phyloP scores from a whole-genome alignment of 2,113 vertebrate species.

The Vombatus ursinus region DNA sequence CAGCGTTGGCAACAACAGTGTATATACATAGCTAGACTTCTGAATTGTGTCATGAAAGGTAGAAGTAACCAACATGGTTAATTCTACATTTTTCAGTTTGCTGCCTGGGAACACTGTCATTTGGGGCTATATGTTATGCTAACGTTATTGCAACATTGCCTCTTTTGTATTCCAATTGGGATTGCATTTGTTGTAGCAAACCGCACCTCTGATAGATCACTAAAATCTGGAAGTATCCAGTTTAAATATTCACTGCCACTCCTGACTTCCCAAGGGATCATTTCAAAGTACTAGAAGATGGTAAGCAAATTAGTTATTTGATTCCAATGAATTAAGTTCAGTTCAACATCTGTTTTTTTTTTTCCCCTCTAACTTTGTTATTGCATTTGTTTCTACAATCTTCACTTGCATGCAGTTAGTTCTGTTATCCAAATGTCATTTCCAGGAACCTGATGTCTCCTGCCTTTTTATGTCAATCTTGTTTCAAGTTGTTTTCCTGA shows the following conservation, averaged over 20 bases:
- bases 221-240: slow-evolving; percentile 29
- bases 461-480: slow-evolving; percentile 35
- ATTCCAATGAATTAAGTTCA: slow-evolving; percentile 57
- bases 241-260: slow-evolving; percentile 49
- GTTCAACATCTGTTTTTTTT: slow-evolving; percentile 60
- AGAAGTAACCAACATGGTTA: not conserved
- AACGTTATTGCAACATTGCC: slow-evolving; percentile 44
- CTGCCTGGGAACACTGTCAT: slow-evolving; percentile 5
- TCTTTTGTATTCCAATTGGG: slow-evolving; percentile 58
- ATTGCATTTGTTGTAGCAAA: slow-evolving; percentile 44
- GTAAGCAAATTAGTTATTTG: slow-evolving; percentile 63
- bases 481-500: slow-evolving; percentile 49
- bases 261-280: slow-evolving; percentile 48
- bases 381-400: slow-evolving; percentile 38
- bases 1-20: not conserved
- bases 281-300: slow-evolving; percentile 51
- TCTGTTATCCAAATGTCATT: slow-evolving; percentile 32
- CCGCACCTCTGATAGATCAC: slow-evolving; percentile 9
- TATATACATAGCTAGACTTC: not conserved
- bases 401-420: slow-evolving; percentile 28
- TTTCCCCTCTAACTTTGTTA: slow-evolving; percentile 48
- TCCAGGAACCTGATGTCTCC: slow-evolving; percentile 28
- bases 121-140: slow-evolving; percentile 45
- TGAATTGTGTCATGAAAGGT: slow-evolving; percentile 16
- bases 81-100: slow-evolving; percentile 24